Evolutionary conservation across 1,140 invertebrate genomes (phyloP).

Genomic region (Metopolophium dirhodum): DNA sequence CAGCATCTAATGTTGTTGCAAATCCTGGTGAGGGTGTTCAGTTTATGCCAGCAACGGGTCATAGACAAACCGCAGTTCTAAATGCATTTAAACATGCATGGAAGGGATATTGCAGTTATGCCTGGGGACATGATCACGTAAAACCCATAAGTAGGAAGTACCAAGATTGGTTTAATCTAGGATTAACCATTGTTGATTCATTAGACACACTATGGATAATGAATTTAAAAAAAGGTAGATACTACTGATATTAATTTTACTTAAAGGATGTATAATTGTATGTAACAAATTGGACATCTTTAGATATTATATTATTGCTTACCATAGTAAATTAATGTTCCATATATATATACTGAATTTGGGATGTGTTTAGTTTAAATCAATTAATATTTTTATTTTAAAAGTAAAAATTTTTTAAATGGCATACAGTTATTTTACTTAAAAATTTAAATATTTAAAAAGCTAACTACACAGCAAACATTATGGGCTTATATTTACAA

Average conservation of each 20-base stretch:
- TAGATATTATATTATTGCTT: not conserved
- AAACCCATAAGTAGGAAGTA: constrained; percentile 82
- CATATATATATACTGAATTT: not conserved
- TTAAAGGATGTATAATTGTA: not conserved
- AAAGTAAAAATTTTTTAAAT: too few relatives aligned
- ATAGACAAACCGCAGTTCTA: constrained; percentile 81
- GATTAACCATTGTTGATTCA: constrained; percentile 88
- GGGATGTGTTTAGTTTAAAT: too few relatives aligned
- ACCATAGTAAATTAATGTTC: not conserved
- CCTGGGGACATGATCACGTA: constrained; percentile 94
- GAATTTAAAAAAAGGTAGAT: constrained; percentile 82
- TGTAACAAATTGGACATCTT: not conserved
- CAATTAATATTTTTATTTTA: too few relatives aligned
- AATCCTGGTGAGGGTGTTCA: constrained; percentile 60
- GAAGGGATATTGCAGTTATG: constrained; percentile 87
- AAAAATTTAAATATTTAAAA: too few relatives aligned
- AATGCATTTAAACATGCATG: constrained; percentile 90
- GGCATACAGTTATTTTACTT: too few relatives aligned
- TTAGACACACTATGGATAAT: constrained; percentile 93
- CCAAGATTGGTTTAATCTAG: constrained; percentile 90
- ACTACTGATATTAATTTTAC: constrained; percentile 56
- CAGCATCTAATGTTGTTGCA: constrained; percentile 60
- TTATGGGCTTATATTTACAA: too few relatives aligned
- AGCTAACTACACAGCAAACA: too few relatives aligned
- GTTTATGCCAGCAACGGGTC: constrained; percentile 75